These are phyloP conservation scores for Lissocephala sabroskyi DNA, from an alignment of 2,888 invertebrate genomes.

Conservation along the genomic window DNA sequence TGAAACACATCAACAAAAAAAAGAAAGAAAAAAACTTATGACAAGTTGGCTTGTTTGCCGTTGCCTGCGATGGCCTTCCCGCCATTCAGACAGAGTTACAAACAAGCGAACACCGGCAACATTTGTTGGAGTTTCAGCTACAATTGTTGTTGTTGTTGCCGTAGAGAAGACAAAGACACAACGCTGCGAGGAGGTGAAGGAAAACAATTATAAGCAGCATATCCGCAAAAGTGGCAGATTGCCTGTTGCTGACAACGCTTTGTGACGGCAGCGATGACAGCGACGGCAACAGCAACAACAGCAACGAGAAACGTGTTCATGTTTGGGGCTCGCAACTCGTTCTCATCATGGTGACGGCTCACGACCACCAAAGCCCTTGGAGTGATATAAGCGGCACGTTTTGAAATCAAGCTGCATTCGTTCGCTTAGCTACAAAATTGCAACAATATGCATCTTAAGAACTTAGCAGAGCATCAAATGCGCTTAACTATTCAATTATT, in stretches of 20 bases:
- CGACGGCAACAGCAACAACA: neutral
- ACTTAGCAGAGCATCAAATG: conserved; percentile 36
- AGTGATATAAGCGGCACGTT: conserved; percentile 15
- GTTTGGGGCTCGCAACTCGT: too few relatives aligned
- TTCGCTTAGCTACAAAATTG: conserved; percentile 25
- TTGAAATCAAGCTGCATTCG: conserved; percentile 13
- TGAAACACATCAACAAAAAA: conserved; percentile 17
- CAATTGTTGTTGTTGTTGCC: neutral
- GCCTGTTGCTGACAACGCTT: conserved; percentile 30
- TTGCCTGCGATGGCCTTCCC: too few relatives aligned
- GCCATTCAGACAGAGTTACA: neutral
- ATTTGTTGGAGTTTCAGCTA: conserved; percentile 23
- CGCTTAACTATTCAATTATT: conserved; percentile 52
- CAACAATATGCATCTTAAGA: conserved; percentile 18
- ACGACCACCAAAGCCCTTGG: neutral
- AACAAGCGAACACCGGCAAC: conserved; percentile 13
- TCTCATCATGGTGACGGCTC: too few relatives aligned
- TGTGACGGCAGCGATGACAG: conserved; percentile 12
- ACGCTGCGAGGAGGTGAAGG: neutral
- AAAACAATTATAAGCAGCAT: conserved; percentile 45
- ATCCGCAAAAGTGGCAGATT: conserved; percentile 34
- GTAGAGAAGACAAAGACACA: neutral
- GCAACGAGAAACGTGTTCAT: too few relatives aligned
- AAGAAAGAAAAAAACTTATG: conserved; percentile 9
- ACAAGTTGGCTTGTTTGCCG: too few relatives aligned